phyloP scores from a whole-genome alignment of 2,888 invertebrate species.

The Agrochola lychnidis region DNA sequence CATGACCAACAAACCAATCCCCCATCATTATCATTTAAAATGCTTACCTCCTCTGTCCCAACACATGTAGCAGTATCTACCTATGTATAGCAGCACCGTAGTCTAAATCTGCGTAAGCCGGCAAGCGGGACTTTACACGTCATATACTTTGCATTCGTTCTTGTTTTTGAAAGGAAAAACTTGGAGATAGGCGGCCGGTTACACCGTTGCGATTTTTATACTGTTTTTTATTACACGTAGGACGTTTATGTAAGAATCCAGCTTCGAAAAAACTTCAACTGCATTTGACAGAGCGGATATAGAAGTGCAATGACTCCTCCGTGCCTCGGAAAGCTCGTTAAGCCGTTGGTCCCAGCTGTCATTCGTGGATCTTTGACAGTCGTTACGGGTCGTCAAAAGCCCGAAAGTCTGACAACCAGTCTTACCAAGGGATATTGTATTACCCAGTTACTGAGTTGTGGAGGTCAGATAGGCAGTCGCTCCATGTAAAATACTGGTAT shows the following conservation, averaged over 20 bases:
- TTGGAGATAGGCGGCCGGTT: constrained; percentile 45
- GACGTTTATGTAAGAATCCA: background rate
- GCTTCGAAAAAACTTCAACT: background rate
- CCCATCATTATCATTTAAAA: background rate
- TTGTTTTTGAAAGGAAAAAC: constrained; percentile 64
- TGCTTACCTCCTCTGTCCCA: background rate
- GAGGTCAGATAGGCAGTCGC: too few species aligned
- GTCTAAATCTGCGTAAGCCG: constrained; percentile 61
- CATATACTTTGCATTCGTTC: constrained; percentile 64
- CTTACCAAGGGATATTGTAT: too few species aligned
- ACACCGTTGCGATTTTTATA: constrained; percentile 44
- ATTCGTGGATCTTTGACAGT: too few species aligned
- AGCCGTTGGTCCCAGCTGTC: too few species aligned
- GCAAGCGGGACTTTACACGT: constrained; percentile 58
- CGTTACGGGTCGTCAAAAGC: too few species aligned
- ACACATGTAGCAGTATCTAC: background rate
- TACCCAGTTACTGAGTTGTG: too few species aligned
- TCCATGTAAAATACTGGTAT: too few species aligned
- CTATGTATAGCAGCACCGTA: background rate
- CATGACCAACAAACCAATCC: background rate
- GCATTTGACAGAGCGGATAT: background rate
- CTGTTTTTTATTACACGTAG: background rate
- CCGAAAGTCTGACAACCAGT: too few species aligned
- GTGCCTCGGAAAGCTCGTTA: too few species aligned
- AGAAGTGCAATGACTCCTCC: background rate